Evolutionary conservation across 2,888 invertebrate genomes (phyloP).

Genomic region (Lochmaea capreae): DNA sequence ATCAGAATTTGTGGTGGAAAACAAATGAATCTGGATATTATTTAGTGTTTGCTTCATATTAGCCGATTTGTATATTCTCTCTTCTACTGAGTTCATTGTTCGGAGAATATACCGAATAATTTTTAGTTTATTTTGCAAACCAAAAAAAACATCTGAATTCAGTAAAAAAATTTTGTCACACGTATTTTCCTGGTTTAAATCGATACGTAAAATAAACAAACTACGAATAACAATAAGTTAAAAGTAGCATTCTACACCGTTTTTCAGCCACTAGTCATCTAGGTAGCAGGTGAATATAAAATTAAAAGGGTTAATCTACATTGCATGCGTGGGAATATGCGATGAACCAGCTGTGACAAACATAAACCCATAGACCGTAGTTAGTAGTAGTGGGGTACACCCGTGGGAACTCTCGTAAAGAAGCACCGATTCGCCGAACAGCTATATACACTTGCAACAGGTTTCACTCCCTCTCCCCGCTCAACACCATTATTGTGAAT

Average conservation of each 20-base stretch:
- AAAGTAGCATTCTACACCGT: slow-evolving; percentile 31
- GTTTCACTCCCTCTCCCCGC: slow-evolving; percentile 37
- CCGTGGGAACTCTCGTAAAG: slow-evolving; percentile 53
- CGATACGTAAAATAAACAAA: not conserved
- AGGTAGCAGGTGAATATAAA: slow-evolving; percentile 55
- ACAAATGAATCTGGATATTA: too few relatives aligned
- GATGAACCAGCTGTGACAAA: slow-evolving; percentile 52
- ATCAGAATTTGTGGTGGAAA: too few relatives aligned
- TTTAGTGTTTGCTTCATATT: too few relatives aligned
- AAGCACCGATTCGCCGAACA: slow-evolving; percentile 42
- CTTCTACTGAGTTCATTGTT: too few relatives aligned
- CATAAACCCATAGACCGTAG: slow-evolving; percentile 44
- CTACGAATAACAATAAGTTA: slow-evolving; percentile 16
- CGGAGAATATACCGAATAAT: too few relatives aligned
- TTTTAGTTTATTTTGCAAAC: too few relatives aligned
- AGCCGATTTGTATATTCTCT: too few relatives aligned
- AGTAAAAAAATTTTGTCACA: not conserved
- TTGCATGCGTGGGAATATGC: slow-evolving; percentile 55
- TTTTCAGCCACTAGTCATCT: slow-evolving; percentile 37
- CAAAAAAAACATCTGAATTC: not conserved
- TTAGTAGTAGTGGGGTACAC: slow-evolving; percentile 41
- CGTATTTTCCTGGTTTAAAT: not conserved
- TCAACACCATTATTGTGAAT: slow-evolving; percentile 20
- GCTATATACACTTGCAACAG: slow-evolving; percentile 49
- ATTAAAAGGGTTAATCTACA: slow-evolving; percentile 52